Conservation (phyloP, 2,113 vertebrate species). For the Eulemur rufifrons region DNA sequence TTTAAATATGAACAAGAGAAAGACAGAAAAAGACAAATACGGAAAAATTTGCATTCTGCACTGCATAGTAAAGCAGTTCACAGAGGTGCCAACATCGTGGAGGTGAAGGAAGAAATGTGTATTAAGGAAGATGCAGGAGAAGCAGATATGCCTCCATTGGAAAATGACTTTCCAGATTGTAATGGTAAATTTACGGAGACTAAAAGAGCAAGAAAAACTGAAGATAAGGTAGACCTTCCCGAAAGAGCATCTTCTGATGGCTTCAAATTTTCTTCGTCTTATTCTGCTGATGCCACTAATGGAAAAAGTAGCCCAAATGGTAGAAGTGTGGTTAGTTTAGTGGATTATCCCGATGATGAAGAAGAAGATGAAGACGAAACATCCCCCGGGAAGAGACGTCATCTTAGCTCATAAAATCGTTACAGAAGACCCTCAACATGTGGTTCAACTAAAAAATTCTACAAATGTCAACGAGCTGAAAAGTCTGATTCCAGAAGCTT, state of each 20-base stretch:
- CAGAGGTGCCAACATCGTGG: slow-evolving; percentile 84
- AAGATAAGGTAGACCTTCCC: slow-evolving; percentile 84
- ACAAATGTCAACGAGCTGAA: slow-evolving; percentile 83
- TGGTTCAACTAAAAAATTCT: slow-evolving; percentile 85
- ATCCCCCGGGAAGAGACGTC: slow-evolving; percentile 90
- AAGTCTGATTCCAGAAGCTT: slow-evolving; percentile 83
- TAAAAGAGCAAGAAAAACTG: slow-evolving; percentile 88
- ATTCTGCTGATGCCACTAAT: slow-evolving; percentile 85
- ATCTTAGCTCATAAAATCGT: slow-evolving; percentile 89
- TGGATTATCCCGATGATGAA: slow-evolving; percentile 93
- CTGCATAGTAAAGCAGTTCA: slow-evolving; percentile 82
- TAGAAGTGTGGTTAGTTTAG: slow-evolving; percentile 84
- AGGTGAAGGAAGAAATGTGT: slow-evolving; percentile 91
- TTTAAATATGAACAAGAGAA: slow-evolving; percentile 94
- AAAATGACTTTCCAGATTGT: slow-evolving; percentile 90
- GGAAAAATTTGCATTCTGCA: slow-evolving; percentile 83
- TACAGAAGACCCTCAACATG: slow-evolving; percentile 18
- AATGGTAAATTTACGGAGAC: slow-evolving; percentile 91
- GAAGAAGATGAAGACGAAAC: slow-evolving; percentile 87
- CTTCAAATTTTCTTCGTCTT: slow-evolving; percentile 84
- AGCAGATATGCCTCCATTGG: slow-evolving; percentile 82
- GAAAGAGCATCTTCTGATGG: slow-evolving; percentile 80
- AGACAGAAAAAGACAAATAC: slow-evolving; percentile 88
- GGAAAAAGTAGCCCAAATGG: slow-evolving; percentile 84
- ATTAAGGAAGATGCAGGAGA: slow-evolving; percentile 88